Conservation (phyloP, 1,140 invertebrate species). For the Bombus sibiricus region DNA sequence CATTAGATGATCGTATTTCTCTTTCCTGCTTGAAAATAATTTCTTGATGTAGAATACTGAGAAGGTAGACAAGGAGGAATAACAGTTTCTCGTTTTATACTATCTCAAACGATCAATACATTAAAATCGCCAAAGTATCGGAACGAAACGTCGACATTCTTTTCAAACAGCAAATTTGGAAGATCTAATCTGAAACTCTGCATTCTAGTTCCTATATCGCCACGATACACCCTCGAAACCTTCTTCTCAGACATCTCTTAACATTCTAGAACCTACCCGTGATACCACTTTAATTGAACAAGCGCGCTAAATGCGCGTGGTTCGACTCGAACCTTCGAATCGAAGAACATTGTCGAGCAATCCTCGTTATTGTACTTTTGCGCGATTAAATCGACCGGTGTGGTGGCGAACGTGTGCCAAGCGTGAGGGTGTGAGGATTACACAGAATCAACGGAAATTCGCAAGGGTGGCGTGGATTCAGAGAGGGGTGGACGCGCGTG, state of each 20-base stretch:
- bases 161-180: no score
- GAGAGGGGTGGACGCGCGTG: background rate
- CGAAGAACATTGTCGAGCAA: constrained; percentile 28
- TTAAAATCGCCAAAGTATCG: no score
- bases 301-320: background rate
- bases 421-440: background rate
- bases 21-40: background rate
- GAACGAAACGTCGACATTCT: no score
- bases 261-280: no score
- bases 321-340: background rate
- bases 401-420: background rate
- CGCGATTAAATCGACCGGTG: background rate
- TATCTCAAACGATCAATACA: no score
- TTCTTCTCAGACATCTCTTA: background rate
- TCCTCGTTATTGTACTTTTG: background rate
- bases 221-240: no score
- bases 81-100: no score
- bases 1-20: background rate
- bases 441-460: constrained; percentile 22
- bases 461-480: no score
- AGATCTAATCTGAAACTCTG: no score
- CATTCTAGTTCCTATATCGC: no score
- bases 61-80: no score
- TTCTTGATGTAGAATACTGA: background rate
- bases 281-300: constrained; percentile 25